These are phyloP conservation scores for Drosophila robusta DNA, from an alignment of 2,888 invertebrate genomes.

Conservation along the genomic window DNA sequence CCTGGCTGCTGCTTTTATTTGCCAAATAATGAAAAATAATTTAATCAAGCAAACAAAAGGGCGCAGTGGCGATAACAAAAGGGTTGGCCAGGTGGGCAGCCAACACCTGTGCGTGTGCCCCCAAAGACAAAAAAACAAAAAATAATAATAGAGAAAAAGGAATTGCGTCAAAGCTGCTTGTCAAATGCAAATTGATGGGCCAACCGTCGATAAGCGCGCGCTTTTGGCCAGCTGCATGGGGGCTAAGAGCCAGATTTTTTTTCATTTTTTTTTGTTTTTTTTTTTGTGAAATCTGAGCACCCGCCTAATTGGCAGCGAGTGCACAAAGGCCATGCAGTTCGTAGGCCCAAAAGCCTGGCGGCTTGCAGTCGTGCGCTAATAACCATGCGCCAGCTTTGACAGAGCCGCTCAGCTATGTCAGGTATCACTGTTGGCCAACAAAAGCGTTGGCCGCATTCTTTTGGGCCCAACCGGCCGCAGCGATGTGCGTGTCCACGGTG, in stretches of 20 bases:
- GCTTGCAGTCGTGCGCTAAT: conserved; percentile 77
- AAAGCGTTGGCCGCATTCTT: conserved; percentile 13
- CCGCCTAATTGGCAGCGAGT: conserved; percentile 51
- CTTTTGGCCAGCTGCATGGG: conserved; percentile 44
- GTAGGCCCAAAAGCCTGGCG: conserved; percentile 18
- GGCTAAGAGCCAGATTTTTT: conserved; percentile 22
- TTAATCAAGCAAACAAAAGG: conserved; percentile 80
- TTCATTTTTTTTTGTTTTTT: neutral
- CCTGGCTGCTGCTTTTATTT: conserved; percentile 59
- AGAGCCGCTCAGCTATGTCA: conserved; percentile 15
- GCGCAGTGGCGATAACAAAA: conserved; percentile 33
- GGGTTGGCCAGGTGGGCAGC: conserved; percentile 31
- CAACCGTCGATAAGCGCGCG: conserved; percentile 36
- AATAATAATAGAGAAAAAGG: neutral
- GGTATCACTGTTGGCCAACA: conserved; percentile 21
- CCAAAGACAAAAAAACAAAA: conserved; percentile 3
- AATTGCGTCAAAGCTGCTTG: conserved; percentile 34
- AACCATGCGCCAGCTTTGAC: conserved; percentile 64
- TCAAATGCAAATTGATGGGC: conserved; percentile 74
- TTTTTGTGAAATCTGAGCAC: conserved; percentile 5
- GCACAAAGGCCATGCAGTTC: conserved; percentile 65
- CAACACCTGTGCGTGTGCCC: conserved; percentile 26
- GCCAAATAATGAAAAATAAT: conserved; percentile 81
- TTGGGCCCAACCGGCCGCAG: conserved; percentile 25
- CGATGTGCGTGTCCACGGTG: conserved; percentile 23